Conservation (phyloP, 1,140 invertebrate species). For the Drosophila elegans region DNA sequence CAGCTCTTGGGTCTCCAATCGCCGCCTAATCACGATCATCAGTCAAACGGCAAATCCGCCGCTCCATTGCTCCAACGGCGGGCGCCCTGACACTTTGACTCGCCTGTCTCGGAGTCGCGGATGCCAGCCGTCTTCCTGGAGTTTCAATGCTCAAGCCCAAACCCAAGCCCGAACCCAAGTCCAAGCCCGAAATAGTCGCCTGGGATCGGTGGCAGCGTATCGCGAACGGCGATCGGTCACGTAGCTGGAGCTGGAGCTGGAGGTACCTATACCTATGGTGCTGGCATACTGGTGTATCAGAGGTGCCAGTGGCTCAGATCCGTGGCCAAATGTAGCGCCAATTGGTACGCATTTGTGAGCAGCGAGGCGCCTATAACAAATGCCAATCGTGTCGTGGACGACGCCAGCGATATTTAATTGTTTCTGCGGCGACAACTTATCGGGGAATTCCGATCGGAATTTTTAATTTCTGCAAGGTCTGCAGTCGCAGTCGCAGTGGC, state of each 20-base stretch:
- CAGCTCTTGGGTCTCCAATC: background rate
- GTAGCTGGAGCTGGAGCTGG: constrained; percentile 55
- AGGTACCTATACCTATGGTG: background rate
- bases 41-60: constrained; percentile 77
- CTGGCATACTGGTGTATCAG: constrained; percentile 3
- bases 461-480: constrained; percentile 78
- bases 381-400: constrained; percentile 80
- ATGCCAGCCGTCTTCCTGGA: constrained; percentile 46
- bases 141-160: background rate
- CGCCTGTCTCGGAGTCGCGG: constrained; percentile 38
- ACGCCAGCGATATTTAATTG: constrained; percentile 83
- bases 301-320: constrained; percentile 51
- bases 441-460: constrained; percentile 83
- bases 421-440: constrained; percentile 78
- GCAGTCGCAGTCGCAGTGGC: constrained; percentile 12
- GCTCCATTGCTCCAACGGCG: constrained; percentile 40
- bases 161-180: constrained; percentile 21
- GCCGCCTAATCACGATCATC: constrained; percentile 78
- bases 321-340: constrained; percentile 80
- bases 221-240: constrained; percentile 75
- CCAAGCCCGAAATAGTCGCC: constrained; percentile 50
- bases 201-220: constrained; percentile 45
- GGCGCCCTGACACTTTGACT: constrained; percentile 73
- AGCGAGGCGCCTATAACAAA: constrained; percentile 82
- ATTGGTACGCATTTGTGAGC: constrained; percentile 82